phyloP scores from a whole-genome alignment of 2,113 vertebrate genomes.

The Toxotes chatareus region DNA sequence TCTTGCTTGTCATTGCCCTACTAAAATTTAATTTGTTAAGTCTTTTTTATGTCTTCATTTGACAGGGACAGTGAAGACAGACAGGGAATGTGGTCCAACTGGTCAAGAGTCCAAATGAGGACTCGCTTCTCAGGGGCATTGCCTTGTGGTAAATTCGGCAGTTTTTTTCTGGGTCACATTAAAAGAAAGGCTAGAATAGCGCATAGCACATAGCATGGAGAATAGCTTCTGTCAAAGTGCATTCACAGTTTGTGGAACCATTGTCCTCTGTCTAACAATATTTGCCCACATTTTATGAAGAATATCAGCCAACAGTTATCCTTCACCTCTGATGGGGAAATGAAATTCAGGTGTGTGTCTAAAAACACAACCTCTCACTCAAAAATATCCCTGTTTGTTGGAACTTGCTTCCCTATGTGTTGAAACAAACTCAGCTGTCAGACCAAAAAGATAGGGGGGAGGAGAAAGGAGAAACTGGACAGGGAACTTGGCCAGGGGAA shows the following conservation, averaged over 20 bases:
- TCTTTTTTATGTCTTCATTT: too few species aligned
- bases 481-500: constrained; percentile 63
- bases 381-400: constrained; percentile 55
- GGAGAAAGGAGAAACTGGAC: constrained; percentile 57
- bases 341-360: constrained; percentile 23
- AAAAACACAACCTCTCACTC: constrained; percentile 54
- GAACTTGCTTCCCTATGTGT: constrained; percentile 73
- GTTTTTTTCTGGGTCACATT: background rate
- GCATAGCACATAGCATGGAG: background rate
- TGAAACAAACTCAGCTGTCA: constrained; percentile 55
- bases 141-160: too few species aligned
- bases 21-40: too few species aligned
- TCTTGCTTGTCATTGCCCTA: too few species aligned
- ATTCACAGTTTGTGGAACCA: background rate
- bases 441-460: constrained; percentile 12
- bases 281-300: background rate
- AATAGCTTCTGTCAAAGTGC: background rate
- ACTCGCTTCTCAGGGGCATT: too few species aligned
- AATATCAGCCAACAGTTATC: background rate
- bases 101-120: too few species aligned
- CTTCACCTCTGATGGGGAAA: background rate
- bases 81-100: too few species aligned
- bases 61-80: too few species aligned
- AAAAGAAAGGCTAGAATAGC: background rate
- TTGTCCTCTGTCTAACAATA: background rate